Evolutionary conservation across 2,797 vertebrate species (phyloP), one percentile per base, ranked within the genome.

Genomic region (Crypturellus tataupa): DNA sequence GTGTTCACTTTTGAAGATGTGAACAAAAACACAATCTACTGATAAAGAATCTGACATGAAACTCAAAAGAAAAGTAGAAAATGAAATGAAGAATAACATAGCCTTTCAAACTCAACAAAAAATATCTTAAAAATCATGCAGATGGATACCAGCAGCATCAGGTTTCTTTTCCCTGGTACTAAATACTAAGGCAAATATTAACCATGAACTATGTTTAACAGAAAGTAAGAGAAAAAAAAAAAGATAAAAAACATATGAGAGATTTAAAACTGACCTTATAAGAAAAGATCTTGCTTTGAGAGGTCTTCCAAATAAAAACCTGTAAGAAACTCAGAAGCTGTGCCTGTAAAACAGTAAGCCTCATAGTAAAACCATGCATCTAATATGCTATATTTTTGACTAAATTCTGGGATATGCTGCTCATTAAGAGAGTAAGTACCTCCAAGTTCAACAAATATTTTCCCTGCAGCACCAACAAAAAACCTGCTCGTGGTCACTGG

Each of bases 381-480:
- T 75, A 51, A 58, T 89, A 37, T 60, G 53, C 47, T 55, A 60
- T 12, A 56, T 67, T 81, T 81, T 49, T 56, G 31, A 87, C 47
- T 47, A 71, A 91, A 71, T 79, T 79, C 53, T 90, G 78, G n/a
- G 31, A 33, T 39, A 79, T 39, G 16, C 39, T 81, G 25, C 35
- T 64, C 87, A 93, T 87, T 85, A 89, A 71, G 33, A 84, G 59
- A 44, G 56, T 21, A 24, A 78, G 23, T 59, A 59, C 21, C 58
- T 80, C 56, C 60, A 80, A 90, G 5, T 51, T 35, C 44, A 81
- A 87, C 40, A 40, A 42, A 64, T 76, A 72, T 85, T 91, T 91
- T 87, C 44, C 79, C 81, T 81, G n/a, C n/a, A 89, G 44, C 47
- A 60, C 27, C 64, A 72, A 94, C 89, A 29, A 75, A 86, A 90